Conservation (phyloP, 2,888 invertebrate genomes). For the Congeria kusceri region DNA sequence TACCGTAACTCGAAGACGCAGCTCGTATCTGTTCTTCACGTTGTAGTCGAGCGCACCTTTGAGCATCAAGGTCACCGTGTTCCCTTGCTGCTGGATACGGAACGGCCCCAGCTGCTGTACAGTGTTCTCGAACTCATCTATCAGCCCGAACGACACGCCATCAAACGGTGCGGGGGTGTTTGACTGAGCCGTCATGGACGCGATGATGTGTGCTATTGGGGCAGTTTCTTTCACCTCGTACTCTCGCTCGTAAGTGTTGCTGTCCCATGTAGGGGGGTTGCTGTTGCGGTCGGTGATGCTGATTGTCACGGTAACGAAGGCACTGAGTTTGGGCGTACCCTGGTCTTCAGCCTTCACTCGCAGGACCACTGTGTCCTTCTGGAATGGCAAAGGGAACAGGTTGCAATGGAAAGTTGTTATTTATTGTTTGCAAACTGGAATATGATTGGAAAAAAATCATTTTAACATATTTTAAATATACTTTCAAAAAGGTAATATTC, state of each 20-base stretch:
- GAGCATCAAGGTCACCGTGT: constrained; percentile 69
- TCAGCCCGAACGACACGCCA: constrained; percentile 68
- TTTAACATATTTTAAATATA: too few relatives aligned
- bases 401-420: too few relatives aligned
- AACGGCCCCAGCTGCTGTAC: constrained; percentile 67
- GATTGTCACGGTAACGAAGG: constrained; percentile 99
- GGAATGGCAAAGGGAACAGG: neutral
- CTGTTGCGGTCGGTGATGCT: constrained; percentile 91
- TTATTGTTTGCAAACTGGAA: too few relatives aligned
- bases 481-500: too few relatives aligned
- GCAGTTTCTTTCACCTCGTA: constrained; percentile 98
- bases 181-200: constrained; percentile 73
- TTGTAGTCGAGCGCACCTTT: constrained; percentile 76
- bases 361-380: constrained; percentile 49
- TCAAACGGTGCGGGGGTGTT: constrained; percentile 68
- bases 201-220: constrained; percentile 92
- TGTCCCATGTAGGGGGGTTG: constrained; percentile 74
- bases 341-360: constrained; percentile 98
- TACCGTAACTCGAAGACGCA: constrained; percentile 77
- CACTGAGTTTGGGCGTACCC: constrained; percentile 95
- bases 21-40: constrained; percentile 69
- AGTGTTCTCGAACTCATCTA: constrained; percentile 65
- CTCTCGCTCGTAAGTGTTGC: constrained; percentile 64
- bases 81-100: constrained; percentile 60
- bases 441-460: too few relatives aligned